Evolutionary conservation across 2,797 vertebrate genomes (phyloP), one percentile per base, ranked within the genome.

Genomic region (Dryobates pubescens): DNA sequence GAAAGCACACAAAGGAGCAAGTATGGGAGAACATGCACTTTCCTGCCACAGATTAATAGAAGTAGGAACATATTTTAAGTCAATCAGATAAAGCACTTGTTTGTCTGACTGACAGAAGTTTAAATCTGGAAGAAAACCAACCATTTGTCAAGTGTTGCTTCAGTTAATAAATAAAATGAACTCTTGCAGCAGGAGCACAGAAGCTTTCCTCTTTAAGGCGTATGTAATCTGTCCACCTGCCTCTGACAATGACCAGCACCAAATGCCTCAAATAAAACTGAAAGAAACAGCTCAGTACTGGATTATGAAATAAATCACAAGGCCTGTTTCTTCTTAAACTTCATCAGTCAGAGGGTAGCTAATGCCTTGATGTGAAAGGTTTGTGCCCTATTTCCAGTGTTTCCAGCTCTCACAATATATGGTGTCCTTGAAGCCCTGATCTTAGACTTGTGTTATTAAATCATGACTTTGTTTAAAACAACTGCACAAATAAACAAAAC

Each of bases 101-200:
- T 86, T 10, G 2, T 41, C 51, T 80, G 26, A 82, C 62, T 65
- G 27, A 38, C 75, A 92, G 61, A 59, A 86, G 45, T 85, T 93
- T 71, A 51, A 26, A 9, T 68, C 51, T 89, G 77, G 72, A 90
- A 82, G 51, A 13, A 84, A 82, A 84, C 20, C n/a, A 76, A 72
- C 5, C 41, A 74, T 79, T 93, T 92, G 80, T 88, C 69, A 90
- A 91, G 91, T 73, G 62, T 80, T 93, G 89, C 26, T 94, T 88
- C 11, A 7, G 54, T 65, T 79, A 83, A 86, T 62, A 92, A 81
- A 82, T 49, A 54, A 75, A 86, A 19, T 26, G 51, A 89, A 76
- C 23, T 74, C 9, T 56, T 93, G 36, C 51, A 84, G 82, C 1
- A 10, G 23, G 12, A 88, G 32, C 5, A 32, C 20, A 51, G 36